Base-by-base conservation (phyloP, 1,140 invertebrate genomes). In the Globodera ellingtonae region DNA sequence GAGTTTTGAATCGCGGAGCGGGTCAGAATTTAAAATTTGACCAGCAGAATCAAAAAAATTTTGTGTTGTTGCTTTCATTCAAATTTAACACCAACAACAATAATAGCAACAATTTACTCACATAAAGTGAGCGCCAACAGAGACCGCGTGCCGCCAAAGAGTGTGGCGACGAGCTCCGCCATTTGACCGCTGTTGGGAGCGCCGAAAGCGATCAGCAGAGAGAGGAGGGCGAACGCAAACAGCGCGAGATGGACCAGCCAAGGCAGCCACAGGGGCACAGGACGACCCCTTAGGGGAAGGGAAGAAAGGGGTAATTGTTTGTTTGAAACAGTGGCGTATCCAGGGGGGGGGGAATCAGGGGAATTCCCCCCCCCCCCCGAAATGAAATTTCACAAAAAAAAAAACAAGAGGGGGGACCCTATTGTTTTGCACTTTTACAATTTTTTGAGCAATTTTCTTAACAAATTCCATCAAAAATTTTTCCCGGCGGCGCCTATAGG, bases 91-190 rank as follows among this genome's bases (percentile, higher is more conserved):
- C 24, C 24, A 24, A 24, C 24, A 24, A 24, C 24, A 24, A 24
- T 1, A 24, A 24, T 24, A 24, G 13, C 18, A 71, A 71, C 4
- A 5, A 5, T 15, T 47, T 48, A 18, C 46, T 48, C 70, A 72
- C 70, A 21, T 24, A 81, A 7, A 35, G 83, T 52, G 44, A 81
- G 80, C 24, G 35, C 21, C 46, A 81, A 52, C 21, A 21, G 18
- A n/a, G 6, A 6, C 65, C 35, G 18, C 81, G 8, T 78, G 80
- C 35, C 46, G n/a, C 59, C 74, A 21, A 50, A 62, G 18, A 18
- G 56, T 62, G 10, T 62, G 56, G 13, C 56, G 56, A 62, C 18
- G 10, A 62, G 15, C 24, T 48, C 47, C 3, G 6, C 9, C 73
- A 21, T 9, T 67, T 44, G 56, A 3, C 56, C n/a, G 73, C 46